Conservation (phyloP, 2,888 invertebrate species). For the Stenodera caucasica region DNA sequence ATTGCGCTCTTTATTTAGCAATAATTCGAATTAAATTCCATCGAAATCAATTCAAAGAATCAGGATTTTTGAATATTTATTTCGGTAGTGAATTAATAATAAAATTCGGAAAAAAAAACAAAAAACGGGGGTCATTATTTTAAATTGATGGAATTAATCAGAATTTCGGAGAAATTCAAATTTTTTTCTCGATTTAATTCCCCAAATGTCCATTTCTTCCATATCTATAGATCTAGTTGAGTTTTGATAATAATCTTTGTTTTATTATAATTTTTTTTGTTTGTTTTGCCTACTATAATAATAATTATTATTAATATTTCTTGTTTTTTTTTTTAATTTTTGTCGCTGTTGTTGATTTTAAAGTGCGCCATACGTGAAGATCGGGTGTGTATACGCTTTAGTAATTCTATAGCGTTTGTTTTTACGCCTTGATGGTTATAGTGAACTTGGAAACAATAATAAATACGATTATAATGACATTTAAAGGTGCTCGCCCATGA, state of each 20-base stretch:
- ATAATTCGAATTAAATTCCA: not conserved
- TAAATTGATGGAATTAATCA: not conserved
- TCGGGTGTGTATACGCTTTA: constrained; percentile 36
- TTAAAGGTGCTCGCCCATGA: constrained; percentile 49
- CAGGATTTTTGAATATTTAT: not conserved
- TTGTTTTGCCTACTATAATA: no score
- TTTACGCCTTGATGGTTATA: constrained; percentile 44
- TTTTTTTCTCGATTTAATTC: no score
- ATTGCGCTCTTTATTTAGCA: not conserved
- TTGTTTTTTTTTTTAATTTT: not conserved
- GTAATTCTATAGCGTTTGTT: constrained; percentile 39
- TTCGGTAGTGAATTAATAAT: not conserved
- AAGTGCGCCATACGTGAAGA: constrained; percentile 35
- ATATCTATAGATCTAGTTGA: not conserved
- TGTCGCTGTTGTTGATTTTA: not conserved
- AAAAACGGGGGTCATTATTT: not conserved
- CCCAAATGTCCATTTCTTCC: not conserved
- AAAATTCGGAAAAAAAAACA: not conserved
- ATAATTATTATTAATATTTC: not conserved
- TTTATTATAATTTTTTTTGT: not conserved
- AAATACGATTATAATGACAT: constrained; percentile 52
- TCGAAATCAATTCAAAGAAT: constrained; percentile 3
- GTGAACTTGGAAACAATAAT: constrained; percentile 49
- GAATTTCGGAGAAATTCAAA: not conserved
- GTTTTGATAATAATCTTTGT: not conserved